Evolutionary conservation across 2,113 vertebrate genomes (phyloP).

Genomic region (Caranx melampygus): DNA sequence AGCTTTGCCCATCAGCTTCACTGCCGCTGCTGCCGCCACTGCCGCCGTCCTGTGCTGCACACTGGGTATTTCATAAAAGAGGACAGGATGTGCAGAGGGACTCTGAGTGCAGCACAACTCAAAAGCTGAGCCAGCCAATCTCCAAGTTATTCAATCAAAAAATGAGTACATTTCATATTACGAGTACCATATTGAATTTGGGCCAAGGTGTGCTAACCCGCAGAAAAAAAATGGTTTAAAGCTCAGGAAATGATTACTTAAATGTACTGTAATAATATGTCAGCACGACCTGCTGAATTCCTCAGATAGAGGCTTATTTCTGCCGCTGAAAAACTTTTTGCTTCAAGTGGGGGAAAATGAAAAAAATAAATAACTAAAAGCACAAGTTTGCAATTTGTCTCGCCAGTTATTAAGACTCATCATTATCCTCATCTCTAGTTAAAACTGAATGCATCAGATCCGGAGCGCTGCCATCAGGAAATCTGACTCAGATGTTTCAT

Average conservation of each 20-base stretch:
- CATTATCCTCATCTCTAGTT: conserved; percentile 21
- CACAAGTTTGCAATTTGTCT: conserved; percentile 13
- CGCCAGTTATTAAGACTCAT: conserved; percentile 4
- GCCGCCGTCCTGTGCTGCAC: conserved; percentile 41
- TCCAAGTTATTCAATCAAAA: conserved; percentile 78
- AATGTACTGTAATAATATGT: conserved; percentile 55
- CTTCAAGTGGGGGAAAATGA: conserved; percentile 1
- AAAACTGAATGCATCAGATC: conserved; percentile 6
- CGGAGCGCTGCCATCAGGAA: not conserved
- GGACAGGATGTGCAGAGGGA: conserved; percentile 63
- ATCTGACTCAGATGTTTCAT: conserved; percentile 10
- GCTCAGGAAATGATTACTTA: conserved; percentile 64
- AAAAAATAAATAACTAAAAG: conserved; percentile 5
- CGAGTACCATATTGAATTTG: conserved; percentile 55
- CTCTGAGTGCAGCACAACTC: conserved; percentile 55
- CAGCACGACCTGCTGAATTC: conserved; percentile 50
- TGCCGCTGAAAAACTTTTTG: conserved; percentile 16
- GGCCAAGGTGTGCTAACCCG: conserved; percentile 64
- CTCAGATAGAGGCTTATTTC: conserved; percentile 11
- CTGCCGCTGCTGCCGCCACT: too few species aligned
- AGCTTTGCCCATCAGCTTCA: not conserved
- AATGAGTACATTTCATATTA: conserved; percentile 72
- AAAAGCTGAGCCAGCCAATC: conserved; percentile 71
- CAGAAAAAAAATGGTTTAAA: conserved; percentile 64
- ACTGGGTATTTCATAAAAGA: conserved; percentile 61